phyloP scores from a whole-genome alignment of 2,113 vertebrate genomes.

The Boleophthalmus pectinirostris region DNA sequence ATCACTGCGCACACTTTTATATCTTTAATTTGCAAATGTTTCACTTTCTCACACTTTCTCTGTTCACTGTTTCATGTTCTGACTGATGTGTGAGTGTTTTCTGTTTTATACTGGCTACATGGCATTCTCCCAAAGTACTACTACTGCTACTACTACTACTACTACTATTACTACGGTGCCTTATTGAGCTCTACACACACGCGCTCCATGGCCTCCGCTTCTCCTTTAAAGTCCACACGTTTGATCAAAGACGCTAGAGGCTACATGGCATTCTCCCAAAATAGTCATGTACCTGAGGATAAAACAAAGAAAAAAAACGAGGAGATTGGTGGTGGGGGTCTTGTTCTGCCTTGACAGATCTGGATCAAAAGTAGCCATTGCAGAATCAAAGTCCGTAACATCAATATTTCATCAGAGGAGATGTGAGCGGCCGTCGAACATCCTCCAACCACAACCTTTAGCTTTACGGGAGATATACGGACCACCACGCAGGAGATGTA shows the following conservation, averaged over 20 bases:
- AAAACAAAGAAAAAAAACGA: slow-evolving; percentile 3
- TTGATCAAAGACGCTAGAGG: slow-evolving; percentile 58
- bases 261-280: slow-evolving; percentile 55
- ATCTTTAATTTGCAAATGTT: too few species aligned
- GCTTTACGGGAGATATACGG: neutral
- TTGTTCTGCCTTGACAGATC: slow-evolving; percentile 51
- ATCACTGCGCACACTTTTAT: too few species aligned
- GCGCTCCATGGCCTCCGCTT: slow-evolving; percentile 51
- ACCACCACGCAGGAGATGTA: neutral
- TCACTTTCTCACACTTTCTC: too few species aligned
- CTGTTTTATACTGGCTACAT: too few species aligned
- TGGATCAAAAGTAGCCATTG: slow-evolving; percentile 69
- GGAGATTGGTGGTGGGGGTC: slow-evolving; percentile 7
- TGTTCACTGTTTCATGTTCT: too few species aligned
- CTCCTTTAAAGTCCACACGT: slow-evolving; percentile 53
- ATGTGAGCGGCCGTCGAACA: slow-evolving; percentile 25
- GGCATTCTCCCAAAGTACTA: too few species aligned
- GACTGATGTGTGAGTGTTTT: too few species aligned
- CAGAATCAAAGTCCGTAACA: slow-evolving; percentile 68
- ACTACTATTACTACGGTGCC: neutral
- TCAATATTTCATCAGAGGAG: slow-evolving; percentile 72
- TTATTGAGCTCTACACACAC: slow-evolving; percentile 51
- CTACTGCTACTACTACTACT: neutral
- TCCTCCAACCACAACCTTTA: slow-evolving; percentile 23
- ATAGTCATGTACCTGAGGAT: slow-evolving; percentile 45